Conservation (phyloP, 2,888 invertebrate species). For the Cepaea hortensis region DNA sequence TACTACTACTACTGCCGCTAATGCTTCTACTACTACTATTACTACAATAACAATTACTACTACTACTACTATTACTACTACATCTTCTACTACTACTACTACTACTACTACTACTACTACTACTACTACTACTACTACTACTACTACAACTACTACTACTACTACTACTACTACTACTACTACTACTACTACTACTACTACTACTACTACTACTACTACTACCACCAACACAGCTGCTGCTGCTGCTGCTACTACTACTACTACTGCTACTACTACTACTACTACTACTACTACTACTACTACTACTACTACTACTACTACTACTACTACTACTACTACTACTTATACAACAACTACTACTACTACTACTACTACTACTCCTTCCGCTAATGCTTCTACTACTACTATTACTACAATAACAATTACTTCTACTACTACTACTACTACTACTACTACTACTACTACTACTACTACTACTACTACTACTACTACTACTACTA, state of each 20-base stretch:
- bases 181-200: not conserved
- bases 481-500: not conserved
- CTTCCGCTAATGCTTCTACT: not conserved
- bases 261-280: too few species aligned
- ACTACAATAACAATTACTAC: not conserved
- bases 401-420: not conserved
- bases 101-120: conserved; percentile 27
- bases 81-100: conserved; percentile 4
- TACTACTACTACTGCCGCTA: not conserved
- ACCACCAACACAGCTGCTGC: not conserved
- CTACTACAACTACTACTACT: not conserved
- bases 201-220: not conserved
- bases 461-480: too few species aligned
- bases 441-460: too few species aligned
- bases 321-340: not conserved
- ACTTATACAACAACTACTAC: not conserved
- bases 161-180: not conserved
- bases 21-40: not conserved
- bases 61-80: not conserved
- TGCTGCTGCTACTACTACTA: too few species aligned
- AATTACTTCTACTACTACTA: too few species aligned
- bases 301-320: not conserved
- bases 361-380: not conserved
- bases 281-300: conserved; percentile 11
- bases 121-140: not conserved